Evolutionary conservation across 2,113 vertebrate genomes (phyloP).

Genomic region (Chitala chitala): DNA sequence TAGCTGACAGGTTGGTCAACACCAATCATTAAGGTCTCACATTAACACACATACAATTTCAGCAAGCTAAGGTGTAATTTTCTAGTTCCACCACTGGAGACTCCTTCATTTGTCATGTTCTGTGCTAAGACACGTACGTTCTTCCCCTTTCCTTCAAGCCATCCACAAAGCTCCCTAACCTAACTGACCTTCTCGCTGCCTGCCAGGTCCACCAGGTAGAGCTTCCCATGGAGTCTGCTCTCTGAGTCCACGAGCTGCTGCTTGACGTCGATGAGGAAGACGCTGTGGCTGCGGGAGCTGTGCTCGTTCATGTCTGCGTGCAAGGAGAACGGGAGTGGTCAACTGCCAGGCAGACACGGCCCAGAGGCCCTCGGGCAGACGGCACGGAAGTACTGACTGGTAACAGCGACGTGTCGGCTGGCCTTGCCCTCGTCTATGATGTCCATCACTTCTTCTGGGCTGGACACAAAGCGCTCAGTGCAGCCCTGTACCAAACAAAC

Average conservation of each 20-base stretch:
- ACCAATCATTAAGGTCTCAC: too few species aligned
- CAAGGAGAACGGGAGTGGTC: background rate
- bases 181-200: slow-evolving; percentile 80
- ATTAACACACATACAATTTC: too few species aligned
- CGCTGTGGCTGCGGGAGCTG: slow-evolving; percentile 87
- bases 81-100: too few species aligned
- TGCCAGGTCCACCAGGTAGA: slow-evolving; percentile 85
- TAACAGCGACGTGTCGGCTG: slow-evolving; percentile 84
- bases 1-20: too few species aligned
- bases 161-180: background rate
- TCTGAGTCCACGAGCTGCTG: slow-evolving; percentile 86
- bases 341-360: background rate
- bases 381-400: slow-evolving; percentile 64
- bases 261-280: slow-evolving; percentile 91
- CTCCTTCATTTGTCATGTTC: too few species aligned
- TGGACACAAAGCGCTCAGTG: slow-evolving; percentile 86
- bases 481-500: slow-evolving; percentile 65
- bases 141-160: background rate
- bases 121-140: too few species aligned
- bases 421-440: slow-evolving; percentile 83
- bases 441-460: slow-evolving; percentile 84
- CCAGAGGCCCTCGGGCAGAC: background rate
- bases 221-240: slow-evolving; percentile 84
- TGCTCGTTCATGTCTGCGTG: slow-evolving; percentile 85
- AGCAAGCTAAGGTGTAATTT: too few species aligned